A percentile compares a stretch with the other conserved stretches of the same genome.
Conservation (phyloP, 2,113 vertebrate genomes). For the Castor canadensis region DNA sequence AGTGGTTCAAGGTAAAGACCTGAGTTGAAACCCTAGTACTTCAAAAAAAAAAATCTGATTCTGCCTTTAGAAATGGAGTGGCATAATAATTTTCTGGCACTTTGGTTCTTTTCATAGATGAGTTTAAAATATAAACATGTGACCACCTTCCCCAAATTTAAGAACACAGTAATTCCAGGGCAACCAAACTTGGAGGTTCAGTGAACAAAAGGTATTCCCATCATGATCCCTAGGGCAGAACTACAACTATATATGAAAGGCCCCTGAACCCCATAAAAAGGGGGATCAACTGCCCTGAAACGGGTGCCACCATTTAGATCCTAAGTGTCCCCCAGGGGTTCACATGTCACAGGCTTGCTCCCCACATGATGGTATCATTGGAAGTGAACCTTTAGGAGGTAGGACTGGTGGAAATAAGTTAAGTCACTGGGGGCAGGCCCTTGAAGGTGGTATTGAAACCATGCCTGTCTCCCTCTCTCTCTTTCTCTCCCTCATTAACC, state of each 20-base stretch:
- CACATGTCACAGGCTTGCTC: too few species aligned
- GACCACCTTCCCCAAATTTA: not conserved
- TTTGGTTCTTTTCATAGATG: not conserved
- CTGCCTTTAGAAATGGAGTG: not conserved
- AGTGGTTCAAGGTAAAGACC: too few species aligned
- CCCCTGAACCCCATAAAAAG: not conserved
- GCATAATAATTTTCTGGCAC: not conserved
- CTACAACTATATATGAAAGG: not conserved
- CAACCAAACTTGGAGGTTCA: not conserved
- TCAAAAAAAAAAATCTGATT: too few species aligned
- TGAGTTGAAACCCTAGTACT: too few species aligned
- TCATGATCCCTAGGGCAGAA: not conserved
- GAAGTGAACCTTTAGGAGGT: not conserved
- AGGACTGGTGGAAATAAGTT: not conserved
- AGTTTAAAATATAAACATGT: not conserved
- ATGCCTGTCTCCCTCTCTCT: too few species aligned
- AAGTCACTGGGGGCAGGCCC: not conserved
- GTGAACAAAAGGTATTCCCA: not conserved
- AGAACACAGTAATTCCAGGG: not conserved
- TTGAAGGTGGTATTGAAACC: not conserved
- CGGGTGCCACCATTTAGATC: not conserved
- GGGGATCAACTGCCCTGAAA: not conserved
- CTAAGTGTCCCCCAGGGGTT: too few species aligned
- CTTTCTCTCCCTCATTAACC: too few species aligned
- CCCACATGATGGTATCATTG: too few species aligned